Percentiles rank a stretch among this genome's conserved stretches.
Evolutionary conservation across 2,797 vertebrate genomes (phyloP).

Genomic region (Thripadectes ignobilis): DNA sequence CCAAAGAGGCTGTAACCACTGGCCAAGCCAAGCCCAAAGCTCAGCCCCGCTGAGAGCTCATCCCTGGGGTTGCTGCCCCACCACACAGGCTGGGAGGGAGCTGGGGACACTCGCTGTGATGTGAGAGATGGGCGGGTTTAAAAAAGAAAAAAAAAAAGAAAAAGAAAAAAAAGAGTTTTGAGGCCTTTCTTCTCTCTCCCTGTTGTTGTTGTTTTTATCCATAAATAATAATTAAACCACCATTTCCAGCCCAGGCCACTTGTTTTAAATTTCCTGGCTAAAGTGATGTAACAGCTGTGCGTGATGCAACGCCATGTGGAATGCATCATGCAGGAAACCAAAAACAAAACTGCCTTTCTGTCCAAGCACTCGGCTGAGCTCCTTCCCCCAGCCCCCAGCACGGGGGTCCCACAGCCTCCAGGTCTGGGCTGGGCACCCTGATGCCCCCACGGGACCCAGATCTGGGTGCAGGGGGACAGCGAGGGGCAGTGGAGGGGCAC

Average conservation of each 20-base stretch:
- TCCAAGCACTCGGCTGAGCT: neutral
- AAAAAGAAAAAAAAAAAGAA: neutral
- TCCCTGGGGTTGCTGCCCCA: neutral
- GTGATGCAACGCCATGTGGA: constrained; percentile 67
- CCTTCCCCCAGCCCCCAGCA: neutral
- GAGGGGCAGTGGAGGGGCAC: too few species aligned
- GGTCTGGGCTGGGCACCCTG: neutral
- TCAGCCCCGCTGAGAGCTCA: neutral
- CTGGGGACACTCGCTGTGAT: neutral
- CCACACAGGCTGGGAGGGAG: neutral
- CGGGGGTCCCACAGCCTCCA: neutral
- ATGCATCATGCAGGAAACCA: constrained; percentile 56
- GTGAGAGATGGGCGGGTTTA: neutral
- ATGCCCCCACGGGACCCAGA: rapidly evolving
- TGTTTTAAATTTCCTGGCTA: constrained; percentile 71
- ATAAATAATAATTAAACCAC: constrained; percentile 58
- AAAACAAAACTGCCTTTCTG: constrained; percentile 39
- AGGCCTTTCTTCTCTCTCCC: neutral
- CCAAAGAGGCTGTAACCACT: neutral
- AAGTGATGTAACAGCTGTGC: constrained; percentile 71
- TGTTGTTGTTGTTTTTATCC: constrained; percentile 17
- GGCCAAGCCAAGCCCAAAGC: neutral
- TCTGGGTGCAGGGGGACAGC: neutral
- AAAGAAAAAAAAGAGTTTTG: neutral
- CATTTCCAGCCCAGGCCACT: constrained; percentile 57